These are phyloP conservation scores for Phenganax subtilis DNA, from an alignment of 92 coral and sea anemone genomes.

Conservation along the genomic window DNA sequence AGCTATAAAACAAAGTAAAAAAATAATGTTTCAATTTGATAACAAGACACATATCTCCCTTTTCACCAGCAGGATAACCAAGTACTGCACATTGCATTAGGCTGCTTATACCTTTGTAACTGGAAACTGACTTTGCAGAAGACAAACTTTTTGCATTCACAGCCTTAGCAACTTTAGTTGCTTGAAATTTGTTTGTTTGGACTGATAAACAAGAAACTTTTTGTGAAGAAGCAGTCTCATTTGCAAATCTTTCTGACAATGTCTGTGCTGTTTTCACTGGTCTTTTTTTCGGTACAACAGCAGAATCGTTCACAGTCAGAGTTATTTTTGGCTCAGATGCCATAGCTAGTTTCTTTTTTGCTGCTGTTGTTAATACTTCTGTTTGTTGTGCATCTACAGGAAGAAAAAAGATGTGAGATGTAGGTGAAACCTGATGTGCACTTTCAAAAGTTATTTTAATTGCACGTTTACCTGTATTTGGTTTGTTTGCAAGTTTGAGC, in stretches of 20 bases:
- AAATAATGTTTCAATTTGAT: background rate
- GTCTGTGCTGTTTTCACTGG: background rate
- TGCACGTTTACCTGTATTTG: conserved; percentile 50
- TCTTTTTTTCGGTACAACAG: conserved; percentile 9
- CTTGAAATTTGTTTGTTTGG: background rate
- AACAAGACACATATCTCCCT: background rate
- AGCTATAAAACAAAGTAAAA: conserved; percentile 38
- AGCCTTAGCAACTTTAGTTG: background rate
- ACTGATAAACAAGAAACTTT: conserved; percentile 6
- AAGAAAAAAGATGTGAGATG: background rate
- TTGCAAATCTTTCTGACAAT: conserved; percentile 33
- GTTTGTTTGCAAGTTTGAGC: conserved; percentile 31
- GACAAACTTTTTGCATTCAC: background rate
- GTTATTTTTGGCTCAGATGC: background rate
- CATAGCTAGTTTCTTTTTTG: background rate
- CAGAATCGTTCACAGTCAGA: background rate
- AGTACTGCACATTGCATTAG: no score
- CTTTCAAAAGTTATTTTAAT: background rate
- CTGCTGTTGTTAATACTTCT: background rate
- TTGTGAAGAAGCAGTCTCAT: background rate
- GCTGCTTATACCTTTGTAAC: background rate
- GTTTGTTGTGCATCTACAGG: background rate
- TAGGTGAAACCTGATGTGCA: background rate
- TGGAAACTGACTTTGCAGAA: background rate
- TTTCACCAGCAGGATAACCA: no score